Percentiles rank a stretch among this genome's conserved stretches.
Evolutionary conservation across 92 coral and sea anemone genomes (phyloP).

Genomic region (Porites lobata): DNA sequence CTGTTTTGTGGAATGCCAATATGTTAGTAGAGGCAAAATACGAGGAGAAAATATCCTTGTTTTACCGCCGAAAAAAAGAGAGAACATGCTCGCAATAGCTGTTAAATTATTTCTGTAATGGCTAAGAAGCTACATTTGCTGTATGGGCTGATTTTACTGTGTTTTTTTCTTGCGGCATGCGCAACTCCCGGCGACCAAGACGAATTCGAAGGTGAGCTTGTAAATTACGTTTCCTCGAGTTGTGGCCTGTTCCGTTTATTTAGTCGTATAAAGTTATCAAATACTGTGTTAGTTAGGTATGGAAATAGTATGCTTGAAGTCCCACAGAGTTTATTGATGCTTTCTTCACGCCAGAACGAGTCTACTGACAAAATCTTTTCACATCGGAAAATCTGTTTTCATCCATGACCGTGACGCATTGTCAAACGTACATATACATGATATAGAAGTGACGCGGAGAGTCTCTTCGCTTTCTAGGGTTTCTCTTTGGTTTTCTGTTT

Average conservation of each 20-base stretch:
- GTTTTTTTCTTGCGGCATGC: background rate
- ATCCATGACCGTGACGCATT: too few species aligned
- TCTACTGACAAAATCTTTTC: background rate
- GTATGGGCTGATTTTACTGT: constrained; percentile 6
- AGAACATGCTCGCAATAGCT: constrained; percentile 8
- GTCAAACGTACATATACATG: too few species aligned
- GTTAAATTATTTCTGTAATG: background rate
- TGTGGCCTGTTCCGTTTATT: background rate
- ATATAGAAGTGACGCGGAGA: too few species aligned
- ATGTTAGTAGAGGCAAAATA: background rate
- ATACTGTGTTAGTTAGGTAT: background rate
- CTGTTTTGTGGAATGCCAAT: background rate
- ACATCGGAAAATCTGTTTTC: background rate
- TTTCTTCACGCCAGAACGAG: constrained; percentile 29
- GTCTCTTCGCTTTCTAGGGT: background rate
- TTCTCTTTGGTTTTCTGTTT: background rate
- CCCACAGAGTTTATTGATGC: background rate
- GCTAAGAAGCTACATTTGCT: constrained; percentile 12
- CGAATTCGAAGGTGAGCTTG: constrained; percentile 29
- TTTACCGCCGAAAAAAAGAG: constrained; percentile 11
- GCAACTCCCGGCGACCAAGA: background rate
- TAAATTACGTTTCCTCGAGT: background rate
- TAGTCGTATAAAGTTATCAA: background rate
- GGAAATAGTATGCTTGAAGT: background rate
- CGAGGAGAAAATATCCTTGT: background rate